A percentile compares a stretch with the other conserved stretches of the same genome.
Evolutionary conservation across 2,888 invertebrate species (phyloP).

Genomic region (Odontocerum albicorne): DNA sequence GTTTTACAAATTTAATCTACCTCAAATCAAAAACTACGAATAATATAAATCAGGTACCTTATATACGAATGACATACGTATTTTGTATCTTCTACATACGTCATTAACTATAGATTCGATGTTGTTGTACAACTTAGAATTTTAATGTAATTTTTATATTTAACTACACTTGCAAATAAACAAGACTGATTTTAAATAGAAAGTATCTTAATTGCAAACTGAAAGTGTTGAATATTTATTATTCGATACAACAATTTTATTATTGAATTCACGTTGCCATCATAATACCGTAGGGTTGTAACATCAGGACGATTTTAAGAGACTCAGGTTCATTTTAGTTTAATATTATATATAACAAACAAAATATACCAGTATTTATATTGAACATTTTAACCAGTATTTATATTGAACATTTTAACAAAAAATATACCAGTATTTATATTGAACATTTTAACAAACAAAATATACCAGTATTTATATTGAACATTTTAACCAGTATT

Average conservation of each 20-base stretch:
- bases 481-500: too few species aligned
- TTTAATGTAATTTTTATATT: slow-evolving; percentile 23
- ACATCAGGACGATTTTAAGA: too few species aligned
- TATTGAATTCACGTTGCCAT: slow-evolving; percentile 26
- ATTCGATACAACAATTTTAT: background rate
- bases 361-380: too few species aligned
- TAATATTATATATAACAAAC: too few species aligned
- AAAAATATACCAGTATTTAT: too few species aligned
- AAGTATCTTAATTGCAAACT: slow-evolving; percentile 40
- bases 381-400: too few species aligned
- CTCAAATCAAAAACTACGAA: slow-evolving; percentile 3
- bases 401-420: too few species aligned
- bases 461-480: too few species aligned
- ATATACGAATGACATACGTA: background rate
- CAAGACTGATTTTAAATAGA: slow-evolving; percentile 53
- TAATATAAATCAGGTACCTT: background rate
- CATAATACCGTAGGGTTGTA: background rate
- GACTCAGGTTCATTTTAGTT: too few species aligned
- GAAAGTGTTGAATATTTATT: slow-evolving; percentile 19
- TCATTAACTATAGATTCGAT: slow-evolving; percentile 14
- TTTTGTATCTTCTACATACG: slow-evolving; percentile 4
- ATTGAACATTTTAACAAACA: too few species aligned
- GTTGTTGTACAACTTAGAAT: slow-evolving; percentile 39
- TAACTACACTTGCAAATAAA: slow-evolving; percentile 41
- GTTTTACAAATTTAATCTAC: slow-evolving; percentile 7